These are phyloP conservation scores for Nautilus pompilius DNA, from an alignment of 1,140 invertebrate genomes.

Conservation along the genomic window DNA sequence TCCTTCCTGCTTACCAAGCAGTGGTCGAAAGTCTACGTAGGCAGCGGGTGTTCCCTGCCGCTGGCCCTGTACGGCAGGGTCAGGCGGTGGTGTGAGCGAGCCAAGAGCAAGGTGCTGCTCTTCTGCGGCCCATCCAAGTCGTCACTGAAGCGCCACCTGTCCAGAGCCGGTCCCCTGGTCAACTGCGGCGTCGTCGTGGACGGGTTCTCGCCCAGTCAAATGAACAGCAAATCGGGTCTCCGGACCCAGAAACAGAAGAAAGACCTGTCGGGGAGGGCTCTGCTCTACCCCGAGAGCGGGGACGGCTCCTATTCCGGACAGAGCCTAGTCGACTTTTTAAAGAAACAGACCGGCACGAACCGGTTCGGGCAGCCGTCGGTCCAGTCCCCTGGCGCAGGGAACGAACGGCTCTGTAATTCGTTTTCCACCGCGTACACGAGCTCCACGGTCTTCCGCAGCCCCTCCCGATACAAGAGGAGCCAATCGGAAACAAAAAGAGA, in stretches of 20 bases:
- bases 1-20: slow-evolving; percentile 52
- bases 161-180: slow-evolving; percentile 36
- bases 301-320: too few relatives aligned
- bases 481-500: too few relatives aligned
- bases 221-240: slow-evolving; percentile 42
- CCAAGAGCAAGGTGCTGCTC: slow-evolving; percentile 41
- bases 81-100: slow-evolving; percentile 46
- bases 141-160: slow-evolving; percentile 35
- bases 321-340: background rate
- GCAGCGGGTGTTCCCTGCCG: slow-evolving; percentile 37
- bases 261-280: slow-evolving; percentile 17
- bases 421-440: slow-evolving; percentile 7
- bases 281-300: too few relatives aligned
- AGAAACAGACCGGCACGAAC: background rate
- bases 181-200: slow-evolving; percentile 43
- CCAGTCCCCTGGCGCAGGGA: background rate
- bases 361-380: background rate
- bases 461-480: too few relatives aligned
- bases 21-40: slow-evolving; percentile 45
- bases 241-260: slow-evolving; percentile 19
- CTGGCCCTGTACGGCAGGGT: slow-evolving; percentile 40
- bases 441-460: too few relatives aligned
- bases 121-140: slow-evolving; percentile 41
- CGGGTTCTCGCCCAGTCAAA: slow-evolving; percentile 41
- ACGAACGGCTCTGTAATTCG: too few relatives aligned